phyloP scores from a whole-genome alignment of 2,888 invertebrate genomes.

The Prostheceraeus crozeri region DNA sequence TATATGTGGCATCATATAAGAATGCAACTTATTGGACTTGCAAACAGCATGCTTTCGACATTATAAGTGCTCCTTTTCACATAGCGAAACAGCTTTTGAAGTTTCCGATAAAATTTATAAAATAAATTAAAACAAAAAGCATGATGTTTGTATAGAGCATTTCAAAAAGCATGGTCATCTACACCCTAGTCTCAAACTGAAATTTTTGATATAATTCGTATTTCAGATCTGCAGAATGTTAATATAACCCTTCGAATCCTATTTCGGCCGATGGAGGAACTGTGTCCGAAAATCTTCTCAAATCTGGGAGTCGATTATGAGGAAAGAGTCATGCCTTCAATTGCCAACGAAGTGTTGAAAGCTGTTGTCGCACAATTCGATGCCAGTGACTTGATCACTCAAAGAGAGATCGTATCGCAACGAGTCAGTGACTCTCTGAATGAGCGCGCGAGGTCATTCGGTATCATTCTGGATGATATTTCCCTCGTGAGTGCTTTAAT shows the following conservation, averaged over 20 bases:
- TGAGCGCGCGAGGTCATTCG: conserved; percentile 85
- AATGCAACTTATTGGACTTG: no score
- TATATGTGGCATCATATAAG: no score
- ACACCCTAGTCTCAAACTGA: background rate
- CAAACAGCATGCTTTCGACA: no score
- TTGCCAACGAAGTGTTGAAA: conserved; percentile 94
- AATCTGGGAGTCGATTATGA: conserved; percentile 95
- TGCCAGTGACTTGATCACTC: conserved; percentile 95
- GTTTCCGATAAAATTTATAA: no score
- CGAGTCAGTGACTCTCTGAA: conserved; percentile 75
- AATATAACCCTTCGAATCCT: conserved; percentile 95
- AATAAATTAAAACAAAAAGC: no score
- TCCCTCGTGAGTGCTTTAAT: conserved; percentile 80
- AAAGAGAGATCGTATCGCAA: conserved; percentile 83
- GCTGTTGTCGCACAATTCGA: conserved; percentile 98
- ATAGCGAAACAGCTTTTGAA: no score
- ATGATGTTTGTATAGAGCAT: no score
- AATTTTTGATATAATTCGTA: background rate
- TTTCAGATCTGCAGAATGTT: conserved; percentile 89
- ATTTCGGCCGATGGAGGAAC: conserved; percentile 85
- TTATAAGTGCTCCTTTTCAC: no score
- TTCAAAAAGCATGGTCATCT: no score
- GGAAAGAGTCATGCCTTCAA: conserved; percentile 93
- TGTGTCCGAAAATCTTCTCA: conserved; percentile 86
- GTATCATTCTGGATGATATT: conserved; percentile 93